Conservation (phyloP, 2,797 vertebrate genomes). For the Eremophila alpestris region DNA sequence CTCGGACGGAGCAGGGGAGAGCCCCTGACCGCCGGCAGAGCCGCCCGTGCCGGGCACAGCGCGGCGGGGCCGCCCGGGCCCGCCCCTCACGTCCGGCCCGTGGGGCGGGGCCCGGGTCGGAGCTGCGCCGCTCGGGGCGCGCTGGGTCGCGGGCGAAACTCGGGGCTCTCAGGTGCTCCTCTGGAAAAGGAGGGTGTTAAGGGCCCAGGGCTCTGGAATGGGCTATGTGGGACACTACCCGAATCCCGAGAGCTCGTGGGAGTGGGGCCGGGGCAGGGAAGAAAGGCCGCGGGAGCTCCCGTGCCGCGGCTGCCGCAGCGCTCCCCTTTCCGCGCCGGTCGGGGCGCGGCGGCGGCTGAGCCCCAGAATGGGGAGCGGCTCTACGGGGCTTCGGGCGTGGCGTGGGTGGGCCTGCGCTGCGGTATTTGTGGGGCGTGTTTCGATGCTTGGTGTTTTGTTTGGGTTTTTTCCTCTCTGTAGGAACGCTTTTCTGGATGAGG, state of each 20-base stretch:
- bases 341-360: background rate
- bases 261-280: too few species aligned
- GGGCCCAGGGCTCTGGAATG: accelerated
- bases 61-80: background rate
- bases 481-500: too few species aligned
- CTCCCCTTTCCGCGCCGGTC: background rate
- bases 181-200: background rate
- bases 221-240: accelerated
- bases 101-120: background rate
- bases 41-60: background rate
- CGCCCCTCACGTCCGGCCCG: background rate
- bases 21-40: background rate
- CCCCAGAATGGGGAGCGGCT: background rate
- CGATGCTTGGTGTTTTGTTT: background rate
- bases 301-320: background rate
- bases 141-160: background rate
- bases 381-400: background rate
- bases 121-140: too few species aligned
- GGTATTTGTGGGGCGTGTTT: background rate
- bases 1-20: background rate
- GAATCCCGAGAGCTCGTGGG: too few species aligned
- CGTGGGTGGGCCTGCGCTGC: too few species aligned
- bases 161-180: accelerated
- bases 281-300: accelerated
- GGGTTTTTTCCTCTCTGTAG: background rate